Evolutionary conservation across 35 echinoderm and acorn worm species (phyloP), one percentile per base, ranked within the genome.

Genomic region (Heliocidaris erythrogramma): DNA sequence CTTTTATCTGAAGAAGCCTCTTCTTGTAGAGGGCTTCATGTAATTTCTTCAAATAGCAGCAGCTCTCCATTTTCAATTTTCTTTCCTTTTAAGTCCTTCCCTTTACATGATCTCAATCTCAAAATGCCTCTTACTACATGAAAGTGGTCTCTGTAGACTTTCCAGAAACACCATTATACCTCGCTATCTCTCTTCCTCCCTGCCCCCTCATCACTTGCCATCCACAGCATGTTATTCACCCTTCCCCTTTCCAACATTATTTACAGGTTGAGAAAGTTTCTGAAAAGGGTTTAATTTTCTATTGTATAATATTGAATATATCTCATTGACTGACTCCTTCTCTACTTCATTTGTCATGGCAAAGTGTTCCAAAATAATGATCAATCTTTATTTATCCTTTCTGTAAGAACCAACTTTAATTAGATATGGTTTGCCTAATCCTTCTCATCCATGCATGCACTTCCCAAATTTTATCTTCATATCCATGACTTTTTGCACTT

Each of bases 91-190:
- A 27, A 78, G 65, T 78, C 21, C 65, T 78, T 78, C 14, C 65
- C 18, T 78, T 78, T 78, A 78, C 65, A 78, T 78, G 65, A 78
- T 78, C 65, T n/a, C 65, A 78, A 78, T 78, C 65, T 78, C 65
- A 78, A 78, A 78, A 78, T 78, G 65, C 65, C 65, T 78, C 65
- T 78, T n/a, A 78, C 65, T 5, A n/a, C 65, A 78, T 78, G 65
- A 17, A 78, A 78, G 65, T 78, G 65, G 65, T 27, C 65, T 27
- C 65, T 8, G 27, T 78, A 78, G 65, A 78, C 65, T 27, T 78
- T 78, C 65, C 21, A 78, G 21, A 78, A 21, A 78, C 65, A 78
- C 65, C 65, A 78, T 78, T 78, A 78, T 78, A 42, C 35, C 65
- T n/a, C 27, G 17, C 65, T 24, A 69, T 69, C 60, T 78, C 21